Conservation (phyloP, 2,888 invertebrate species). For the Lycophotia porphyrea region DNA sequence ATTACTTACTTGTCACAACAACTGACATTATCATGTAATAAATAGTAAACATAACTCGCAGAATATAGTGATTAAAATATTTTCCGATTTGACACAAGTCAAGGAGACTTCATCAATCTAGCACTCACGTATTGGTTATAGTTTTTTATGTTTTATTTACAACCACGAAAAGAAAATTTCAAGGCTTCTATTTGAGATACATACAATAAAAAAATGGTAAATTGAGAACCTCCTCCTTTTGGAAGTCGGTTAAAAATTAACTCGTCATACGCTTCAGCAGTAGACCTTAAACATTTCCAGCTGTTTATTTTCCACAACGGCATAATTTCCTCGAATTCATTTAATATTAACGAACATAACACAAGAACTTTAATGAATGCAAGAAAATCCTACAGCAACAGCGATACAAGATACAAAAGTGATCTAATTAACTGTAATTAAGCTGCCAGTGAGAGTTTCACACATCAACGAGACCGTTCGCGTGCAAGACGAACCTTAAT, state of each 20-base stretch:
- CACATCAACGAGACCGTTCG: constrained; percentile 75
- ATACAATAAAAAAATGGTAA: not conserved
- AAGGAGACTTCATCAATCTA: constrained; percentile 17
- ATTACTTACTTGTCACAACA: constrained; percentile 52
- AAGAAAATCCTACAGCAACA: constrained; percentile 62
- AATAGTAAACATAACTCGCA: constrained; percentile 52
- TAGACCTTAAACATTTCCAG: not conserved
- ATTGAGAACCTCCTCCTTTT: too few species aligned
- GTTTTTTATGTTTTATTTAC: not conserved
- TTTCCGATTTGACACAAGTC: constrained; percentile 33
- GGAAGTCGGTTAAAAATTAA: not conserved
- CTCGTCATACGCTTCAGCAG: not conserved
- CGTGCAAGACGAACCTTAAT: constrained; percentile 80
- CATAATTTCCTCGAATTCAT: constrained; percentile 31
- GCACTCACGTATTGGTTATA: constrained; percentile 12
- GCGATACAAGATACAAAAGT: constrained; percentile 60
- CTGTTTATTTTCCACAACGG: constrained; percentile 1
- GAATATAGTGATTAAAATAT: constrained; percentile 55
- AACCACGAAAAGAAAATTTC: not conserved
- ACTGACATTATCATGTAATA: constrained; percentile 62
- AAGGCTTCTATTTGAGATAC: not conserved
- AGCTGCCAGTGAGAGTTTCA: constrained; percentile 71
- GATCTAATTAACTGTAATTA: constrained; percentile 75
- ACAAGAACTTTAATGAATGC: constrained; percentile 57
- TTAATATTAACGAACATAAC: constrained; percentile 46